These are phyloP conservation scores for Trypoxylus dichotomus DNA, from an alignment of 1,140 invertebrate genomes.

Conservation along the genomic window DNA sequence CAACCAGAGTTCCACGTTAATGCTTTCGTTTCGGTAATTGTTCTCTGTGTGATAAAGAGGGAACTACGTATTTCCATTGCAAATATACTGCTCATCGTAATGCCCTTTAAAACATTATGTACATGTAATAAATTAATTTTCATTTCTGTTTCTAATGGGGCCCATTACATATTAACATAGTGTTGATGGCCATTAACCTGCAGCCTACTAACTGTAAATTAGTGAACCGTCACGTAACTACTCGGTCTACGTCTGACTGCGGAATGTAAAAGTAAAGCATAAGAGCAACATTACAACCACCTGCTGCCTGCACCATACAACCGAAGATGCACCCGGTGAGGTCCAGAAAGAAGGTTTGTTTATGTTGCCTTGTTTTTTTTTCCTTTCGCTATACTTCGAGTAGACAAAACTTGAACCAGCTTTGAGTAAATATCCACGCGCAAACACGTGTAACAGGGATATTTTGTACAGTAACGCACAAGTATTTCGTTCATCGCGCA, in stretches of 20 bases:
- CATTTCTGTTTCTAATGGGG: not conserved
- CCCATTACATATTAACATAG: not conserved
- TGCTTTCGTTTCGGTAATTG: too few species aligned
- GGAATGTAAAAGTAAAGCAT: conserved; percentile 9
- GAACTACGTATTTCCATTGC: too few species aligned
- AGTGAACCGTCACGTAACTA: conserved; percentile 9
- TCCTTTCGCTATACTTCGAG: not conserved
- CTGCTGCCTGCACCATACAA: not conserved
- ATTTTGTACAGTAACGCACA: not conserved
- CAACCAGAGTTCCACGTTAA: too few species aligned
- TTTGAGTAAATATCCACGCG: not conserved
- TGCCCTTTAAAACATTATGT: not conserved
- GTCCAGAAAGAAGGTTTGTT: not conserved
- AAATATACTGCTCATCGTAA: too few species aligned
- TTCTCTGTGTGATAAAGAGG: too few species aligned
- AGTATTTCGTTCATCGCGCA: not conserved
- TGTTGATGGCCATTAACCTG: not conserved
- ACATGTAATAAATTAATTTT: not conserved
- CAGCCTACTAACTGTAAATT: not conserved
- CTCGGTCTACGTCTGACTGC: not conserved
- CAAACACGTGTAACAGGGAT: not conserved
- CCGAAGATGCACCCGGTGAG: not conserved
- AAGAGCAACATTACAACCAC: not conserved
- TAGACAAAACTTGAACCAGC: not conserved
- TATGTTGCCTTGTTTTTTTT: conserved; percentile 1